Evolutionary conservation across 2,113 vertebrate genomes (phyloP), one percentile per base, ranked within the genome.

Genomic region (Arenaria interpres): DNA sequence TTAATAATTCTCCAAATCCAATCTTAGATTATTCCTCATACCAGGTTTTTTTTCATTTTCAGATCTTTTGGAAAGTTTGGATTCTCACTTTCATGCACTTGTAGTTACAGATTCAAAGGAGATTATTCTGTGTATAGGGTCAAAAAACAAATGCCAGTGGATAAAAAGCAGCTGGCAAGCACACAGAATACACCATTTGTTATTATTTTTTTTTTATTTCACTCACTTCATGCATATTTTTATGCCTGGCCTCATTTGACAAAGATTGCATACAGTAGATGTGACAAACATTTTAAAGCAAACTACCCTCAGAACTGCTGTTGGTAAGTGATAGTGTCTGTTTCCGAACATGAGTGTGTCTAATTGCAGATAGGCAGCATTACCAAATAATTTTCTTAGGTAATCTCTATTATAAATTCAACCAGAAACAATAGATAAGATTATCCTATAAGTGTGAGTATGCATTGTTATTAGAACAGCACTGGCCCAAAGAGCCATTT

Each of bases 281-380:
- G 27, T 63, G 71, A 91, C 69, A 94, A 96, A 94, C 7, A 43
- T 81, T 93, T 89, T 67, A 79, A 76, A 71, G 66, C 14, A 96
- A 95, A 89, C 54, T 74, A 73, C 72, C 22, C 50, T 94, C 57
- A 72, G 56, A 96, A 94, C 18, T 76, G 37, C 37, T 94, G 32
- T 64, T 84, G 43, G 59, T 90, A 95, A 95, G 95, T 82, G 60
- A 77, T 17, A 60, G 57, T 69, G 85, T 95, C 80, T 81, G 71
- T 93, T 96, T 97, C 77, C 37, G 92, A 97, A 96, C 12, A 77
- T 80, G 37, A 96, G 14, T 68, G 32, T 95, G 67, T 72, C 64
- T 95, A 97, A 96, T 84, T 95, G 51, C 43, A 97, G 83, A 89
- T 33, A 89, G 74, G 23, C 51, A 97, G 23, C 56, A 93, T 78